phyloP scores from a whole-genome alignment of 2,113 vertebrate genomes.

The Ophiodon elongatus region DNA sequence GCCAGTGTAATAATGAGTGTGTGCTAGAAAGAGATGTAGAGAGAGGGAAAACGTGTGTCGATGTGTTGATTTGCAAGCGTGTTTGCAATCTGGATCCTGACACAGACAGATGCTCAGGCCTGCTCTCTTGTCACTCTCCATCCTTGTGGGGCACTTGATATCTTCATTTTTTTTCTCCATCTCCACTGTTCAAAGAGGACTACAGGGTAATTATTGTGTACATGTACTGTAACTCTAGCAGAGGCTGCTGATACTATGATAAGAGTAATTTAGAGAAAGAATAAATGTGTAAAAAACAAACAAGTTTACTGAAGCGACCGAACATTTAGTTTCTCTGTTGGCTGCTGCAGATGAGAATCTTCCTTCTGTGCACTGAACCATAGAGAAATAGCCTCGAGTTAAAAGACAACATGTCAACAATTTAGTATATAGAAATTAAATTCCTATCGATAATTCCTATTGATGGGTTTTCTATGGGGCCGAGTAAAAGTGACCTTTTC shows the following conservation, averaged over 20 bases:
- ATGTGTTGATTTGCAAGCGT: slow-evolving; percentile 56
- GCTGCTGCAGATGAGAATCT: slow-evolving; percentile 23
- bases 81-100: slow-evolving; percentile 64
- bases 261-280: slow-evolving; percentile 11
- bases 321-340: slow-evolving; percentile 30
- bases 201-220: slow-evolving; percentile 24
- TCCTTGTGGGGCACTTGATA: slow-evolving; percentile 49
- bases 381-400: not conserved
- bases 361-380: slow-evolving; percentile 25
- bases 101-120: slow-evolving; percentile 68
- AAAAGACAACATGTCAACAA: slow-evolving; percentile 8
- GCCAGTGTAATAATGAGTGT: slow-evolving; percentile 28
- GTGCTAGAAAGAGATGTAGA: slow-evolving; percentile 25
- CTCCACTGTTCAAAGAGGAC: slow-evolving; percentile 28
- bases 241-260: not conserved
- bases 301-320: slow-evolving; percentile 33
- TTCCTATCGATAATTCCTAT: not conserved
- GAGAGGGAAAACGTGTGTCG: slow-evolving; percentile 29
- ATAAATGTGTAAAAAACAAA: slow-evolving; percentile 48
- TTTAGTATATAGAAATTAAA: not conserved
- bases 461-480: not conserved
- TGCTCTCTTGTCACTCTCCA: slow-evolving; percentile 68
- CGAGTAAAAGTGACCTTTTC: not conserved
- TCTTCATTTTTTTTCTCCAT: slow-evolving; percentile 43
- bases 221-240: not conserved